phyloP scores from a whole-genome alignment of 2,888 invertebrate species.

The Apamea monoglypha region DNA sequence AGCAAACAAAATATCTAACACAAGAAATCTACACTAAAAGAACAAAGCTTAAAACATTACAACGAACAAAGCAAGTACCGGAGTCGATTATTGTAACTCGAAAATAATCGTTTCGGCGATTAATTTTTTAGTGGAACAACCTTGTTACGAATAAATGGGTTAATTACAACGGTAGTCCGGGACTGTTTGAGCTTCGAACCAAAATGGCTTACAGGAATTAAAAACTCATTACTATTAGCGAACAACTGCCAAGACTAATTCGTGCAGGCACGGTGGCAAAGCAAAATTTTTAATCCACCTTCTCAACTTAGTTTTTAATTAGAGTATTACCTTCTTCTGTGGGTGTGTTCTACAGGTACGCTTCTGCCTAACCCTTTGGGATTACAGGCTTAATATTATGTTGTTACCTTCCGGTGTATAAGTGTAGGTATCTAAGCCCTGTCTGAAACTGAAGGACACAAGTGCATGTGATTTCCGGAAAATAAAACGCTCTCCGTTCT shows the following conservation, averaged over 20 bases:
- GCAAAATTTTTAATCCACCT: constrained; percentile 67
- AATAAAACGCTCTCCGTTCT: neutral
- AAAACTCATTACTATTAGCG: constrained; percentile 76
- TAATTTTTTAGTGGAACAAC: constrained; percentile 54
- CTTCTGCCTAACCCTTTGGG: neutral
- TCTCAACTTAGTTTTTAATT: constrained; percentile 66
- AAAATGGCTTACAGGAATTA: constrained; percentile 73
- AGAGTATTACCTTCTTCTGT: constrained; percentile 37
- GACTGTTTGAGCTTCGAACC: constrained; percentile 66
- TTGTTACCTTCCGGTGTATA: neutral
- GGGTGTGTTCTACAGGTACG: neutral
- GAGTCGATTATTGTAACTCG: constrained; percentile 44
- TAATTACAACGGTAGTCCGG: constrained; percentile 66
- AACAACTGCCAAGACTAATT: constrained; percentile 69
- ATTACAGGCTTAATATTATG: neutral
- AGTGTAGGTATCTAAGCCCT: neutral
- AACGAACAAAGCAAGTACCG: constrained; percentile 22
- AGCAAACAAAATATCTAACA: neutral
- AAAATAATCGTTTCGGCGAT: constrained; percentile 59
- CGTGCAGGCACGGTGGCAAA: constrained; percentile 45
- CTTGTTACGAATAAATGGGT: constrained; percentile 66
- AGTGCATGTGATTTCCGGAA: neutral
- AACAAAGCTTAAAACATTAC: constrained; percentile 19
- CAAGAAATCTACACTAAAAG: neutral
- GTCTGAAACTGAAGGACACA: neutral